Base-by-base conservation (phyloP, 2,797 vertebrate genomes). In the Catostomus latipinnis region DNA sequence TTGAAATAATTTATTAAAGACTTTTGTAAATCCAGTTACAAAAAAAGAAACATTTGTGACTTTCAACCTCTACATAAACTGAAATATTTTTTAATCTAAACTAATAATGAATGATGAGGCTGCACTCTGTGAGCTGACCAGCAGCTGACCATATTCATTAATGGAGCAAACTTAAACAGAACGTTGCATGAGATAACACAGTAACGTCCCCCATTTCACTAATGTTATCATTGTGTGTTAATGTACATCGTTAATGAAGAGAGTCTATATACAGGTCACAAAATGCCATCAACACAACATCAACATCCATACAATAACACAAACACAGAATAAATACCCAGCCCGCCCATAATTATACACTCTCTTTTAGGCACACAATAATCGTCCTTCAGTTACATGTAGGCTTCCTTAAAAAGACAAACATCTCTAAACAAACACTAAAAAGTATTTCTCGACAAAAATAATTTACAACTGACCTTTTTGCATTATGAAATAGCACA, bases 1-100 rank as follows among this genome's bases (percentile, higher is more conserved):
- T 93, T 95, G 92, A 92, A 96, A 96, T 96, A 96, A 96, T 96
- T 96, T 96, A 96, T 96, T 96, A 95, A 96, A 96, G 91, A 93
- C 92, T 95, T 91, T 96, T 96, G 92, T 96, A 95, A 96, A 95
- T 95, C 95, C 94, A 94, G 93, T 95, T 95, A 96, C 94, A 96
- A 96, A 93, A 89, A 87, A 91, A 95, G 95, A 90, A 90, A 69
- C 76, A 89, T 89, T 87, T 67, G 86, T 82, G 13, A 45, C 75
- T 78, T 81, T 72, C 76, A 71, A 86, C 86, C 84, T 91, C 65
- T 87, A 81, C 70, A 95, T 88, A 88, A 93, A 90, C 91, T 92
- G 88, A 93, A 92, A 91, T 92, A 87, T 92, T 84, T 88, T 22
- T 87, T 61, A 50, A 1, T 13, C 53, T 58, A 58, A 71, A 63